Percentiles rank a stretch among this genome's conserved stretches.
Evolutionary conservation across 2,113 vertebrate species (phyloP).

Genomic region (Austrofundulus limnaeus): DNA sequence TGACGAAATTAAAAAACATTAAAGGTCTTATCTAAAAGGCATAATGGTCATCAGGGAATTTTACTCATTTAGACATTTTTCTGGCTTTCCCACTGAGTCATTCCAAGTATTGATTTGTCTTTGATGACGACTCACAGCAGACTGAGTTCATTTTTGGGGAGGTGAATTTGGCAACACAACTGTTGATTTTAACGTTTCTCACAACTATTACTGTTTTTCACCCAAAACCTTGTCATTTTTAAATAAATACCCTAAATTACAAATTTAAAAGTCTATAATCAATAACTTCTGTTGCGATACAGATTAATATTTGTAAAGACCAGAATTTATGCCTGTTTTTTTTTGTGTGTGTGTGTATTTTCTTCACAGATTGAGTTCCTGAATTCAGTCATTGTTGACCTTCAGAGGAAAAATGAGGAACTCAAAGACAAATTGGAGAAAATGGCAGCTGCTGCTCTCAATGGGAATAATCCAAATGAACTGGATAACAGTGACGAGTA

Average conservation of each 20-base stretch:
- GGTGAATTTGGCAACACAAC: background rate
- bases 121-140: slow-evolving; percentile 15
- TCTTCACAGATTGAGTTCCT: slow-evolving; percentile 90
- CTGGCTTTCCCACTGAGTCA: slow-evolving; percentile 26
- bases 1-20: background rate
- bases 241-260: background rate
- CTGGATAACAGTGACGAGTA: slow-evolving; percentile 87
- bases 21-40: background rate
- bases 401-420: slow-evolving; percentile 90
- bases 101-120: slow-evolving; percentile 29
- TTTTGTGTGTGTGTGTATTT: background rate
- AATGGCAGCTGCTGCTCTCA: slow-evolving; percentile 94
- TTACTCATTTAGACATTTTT: slow-evolving; percentile 6
- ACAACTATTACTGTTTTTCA: no score
- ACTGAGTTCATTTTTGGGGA: background rate
- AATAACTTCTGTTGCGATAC: background rate
- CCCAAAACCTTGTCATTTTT: no score
- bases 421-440: slow-evolving; percentile 89
- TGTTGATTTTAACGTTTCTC: background rate
- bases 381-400: slow-evolving; percentile 95
- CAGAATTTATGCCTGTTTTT: slow-evolving; percentile 14
- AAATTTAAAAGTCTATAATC: background rate
- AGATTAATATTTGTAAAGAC: background rate
- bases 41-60: background rate
- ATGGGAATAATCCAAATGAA: slow-evolving; percentile 86